Conservation (phyloP, 2,888 invertebrate genomes). For the Gerosis bhagava region DNA sequence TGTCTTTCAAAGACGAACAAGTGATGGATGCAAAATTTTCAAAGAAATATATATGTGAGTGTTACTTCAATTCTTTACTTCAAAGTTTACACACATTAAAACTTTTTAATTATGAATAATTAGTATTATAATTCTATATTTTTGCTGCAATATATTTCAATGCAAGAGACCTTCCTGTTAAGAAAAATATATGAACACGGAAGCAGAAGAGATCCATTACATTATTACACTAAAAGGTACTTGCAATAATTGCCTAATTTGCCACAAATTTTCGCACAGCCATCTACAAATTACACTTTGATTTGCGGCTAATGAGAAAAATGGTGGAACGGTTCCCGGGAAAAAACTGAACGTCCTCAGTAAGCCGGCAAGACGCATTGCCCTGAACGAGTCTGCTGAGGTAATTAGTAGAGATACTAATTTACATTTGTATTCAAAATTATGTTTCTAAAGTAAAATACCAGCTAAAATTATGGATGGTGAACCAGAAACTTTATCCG, state of each 20-base stretch:
- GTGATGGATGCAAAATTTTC: too few relatives aligned
- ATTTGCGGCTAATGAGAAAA: constrained; percentile 67
- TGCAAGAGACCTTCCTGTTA: constrained; percentile 18
- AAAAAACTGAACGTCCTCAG: constrained; percentile 68
- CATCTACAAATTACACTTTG: constrained; percentile 52
- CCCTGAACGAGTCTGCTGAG: constrained; percentile 73
- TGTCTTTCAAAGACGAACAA: too few relatives aligned
- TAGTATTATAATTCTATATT: too few relatives aligned
- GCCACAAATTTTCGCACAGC: constrained; percentile 27
- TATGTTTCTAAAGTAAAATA: constrained; percentile 40
- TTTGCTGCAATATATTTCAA: too few relatives aligned
- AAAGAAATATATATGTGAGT: too few relatives aligned
- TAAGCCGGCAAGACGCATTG: constrained; percentile 80
- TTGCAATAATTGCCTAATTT: constrained; percentile 28
- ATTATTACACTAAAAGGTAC: constrained; percentile 27
- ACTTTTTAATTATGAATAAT: too few relatives aligned
- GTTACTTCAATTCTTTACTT: too few relatives aligned
- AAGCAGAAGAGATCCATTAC: constrained; percentile 16
- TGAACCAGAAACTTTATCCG: constrained; percentile 65
- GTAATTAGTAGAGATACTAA: constrained; percentile 83
- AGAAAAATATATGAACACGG: constrained; percentile 21
- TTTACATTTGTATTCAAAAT: constrained; percentile 83
- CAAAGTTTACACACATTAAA: too few relatives aligned
- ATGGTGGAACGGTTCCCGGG: constrained; percentile 64
- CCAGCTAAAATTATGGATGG: constrained; percentile 59